Evolutionary conservation across 2,888 invertebrate genomes (phyloP).

Genomic region (Rosalia funebris): DNA sequence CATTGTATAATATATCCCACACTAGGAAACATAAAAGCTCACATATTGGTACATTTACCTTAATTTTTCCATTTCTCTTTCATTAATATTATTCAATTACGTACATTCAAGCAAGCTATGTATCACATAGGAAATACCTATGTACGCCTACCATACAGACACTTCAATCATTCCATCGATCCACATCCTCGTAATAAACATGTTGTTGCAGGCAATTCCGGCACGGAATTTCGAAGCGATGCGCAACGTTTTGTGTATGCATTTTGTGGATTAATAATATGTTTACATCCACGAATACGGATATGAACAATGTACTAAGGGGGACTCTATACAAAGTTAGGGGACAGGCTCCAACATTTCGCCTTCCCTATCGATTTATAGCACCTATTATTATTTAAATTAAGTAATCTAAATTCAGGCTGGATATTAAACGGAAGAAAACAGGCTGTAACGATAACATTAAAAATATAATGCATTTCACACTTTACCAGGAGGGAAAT

Average conservation of each 20-base stretch:
- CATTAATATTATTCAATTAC: too few relatives aligned
- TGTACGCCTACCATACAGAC: too few relatives aligned
- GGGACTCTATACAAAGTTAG: background rate
- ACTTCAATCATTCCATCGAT: too few relatives aligned
- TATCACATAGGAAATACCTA: too few relatives aligned
- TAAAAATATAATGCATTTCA: slow-evolving; percentile 3
- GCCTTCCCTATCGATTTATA: background rate
- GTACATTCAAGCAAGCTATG: too few relatives aligned
- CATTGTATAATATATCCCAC: too few relatives aligned
- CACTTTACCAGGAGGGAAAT: background rate
- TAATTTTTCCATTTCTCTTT: too few relatives aligned
- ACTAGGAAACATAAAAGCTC: too few relatives aligned
- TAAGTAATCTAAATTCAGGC: slow-evolving; percentile 11
- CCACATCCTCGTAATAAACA: background rate
- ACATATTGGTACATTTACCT: too few relatives aligned
- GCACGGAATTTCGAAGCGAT: background rate
- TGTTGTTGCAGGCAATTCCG: background rate
- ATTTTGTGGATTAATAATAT: background rate
- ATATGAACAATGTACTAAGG: background rate
- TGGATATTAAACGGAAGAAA: slow-evolving; percentile 4
- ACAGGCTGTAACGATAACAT: background rate
- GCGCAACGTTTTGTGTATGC: background rate
- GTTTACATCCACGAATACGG: background rate
- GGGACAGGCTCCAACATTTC: background rate
- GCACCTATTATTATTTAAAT: slow-evolving; percentile 8